These are phyloP conservation scores for Sminthurinus signatus DNA, from an alignment of 1,140 invertebrate genomes.

Conservation along the genomic window DNA sequence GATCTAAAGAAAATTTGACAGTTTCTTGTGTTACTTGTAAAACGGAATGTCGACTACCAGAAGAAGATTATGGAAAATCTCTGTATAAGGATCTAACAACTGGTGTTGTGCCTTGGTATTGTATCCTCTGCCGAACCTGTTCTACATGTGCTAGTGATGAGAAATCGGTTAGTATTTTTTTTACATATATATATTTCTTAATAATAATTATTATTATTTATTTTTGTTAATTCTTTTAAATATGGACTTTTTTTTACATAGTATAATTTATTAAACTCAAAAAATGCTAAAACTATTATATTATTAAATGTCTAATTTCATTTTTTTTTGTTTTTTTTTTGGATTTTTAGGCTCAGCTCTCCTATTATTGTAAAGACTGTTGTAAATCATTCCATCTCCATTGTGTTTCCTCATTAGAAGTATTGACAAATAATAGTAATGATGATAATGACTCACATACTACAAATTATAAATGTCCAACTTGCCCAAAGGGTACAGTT, in stretches of 20 bases:
- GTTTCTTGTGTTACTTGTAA: not conserved
- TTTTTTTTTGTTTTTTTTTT: no score
- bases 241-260: not conserved
- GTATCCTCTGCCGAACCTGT: constrained; percentile 19
- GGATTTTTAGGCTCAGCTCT: no score
- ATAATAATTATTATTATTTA: not conserved
- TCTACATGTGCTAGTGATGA: constrained; percentile 13
- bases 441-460: no score
- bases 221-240: not conserved
- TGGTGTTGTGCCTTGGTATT: constrained; percentile 16
- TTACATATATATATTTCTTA: not conserved
- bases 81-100: not conserved
- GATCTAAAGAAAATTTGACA: not conserved
- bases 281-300: no score
- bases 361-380: constrained; percentile 20
- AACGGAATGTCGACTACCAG: not conserved
- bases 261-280: no score
- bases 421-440: not conserved
- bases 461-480: not conserved
- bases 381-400: constrained; percentile 23
- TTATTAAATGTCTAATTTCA: no score
- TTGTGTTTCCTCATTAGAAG: not conserved
- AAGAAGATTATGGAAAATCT: not conserved
- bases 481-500: not conserved
- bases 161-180: not conserved